A percentile compares a stretch with the other conserved stretches of the same genome.
Conservation (phyloP, 1,140 invertebrate genomes). For the Cherax destructor region DNA sequence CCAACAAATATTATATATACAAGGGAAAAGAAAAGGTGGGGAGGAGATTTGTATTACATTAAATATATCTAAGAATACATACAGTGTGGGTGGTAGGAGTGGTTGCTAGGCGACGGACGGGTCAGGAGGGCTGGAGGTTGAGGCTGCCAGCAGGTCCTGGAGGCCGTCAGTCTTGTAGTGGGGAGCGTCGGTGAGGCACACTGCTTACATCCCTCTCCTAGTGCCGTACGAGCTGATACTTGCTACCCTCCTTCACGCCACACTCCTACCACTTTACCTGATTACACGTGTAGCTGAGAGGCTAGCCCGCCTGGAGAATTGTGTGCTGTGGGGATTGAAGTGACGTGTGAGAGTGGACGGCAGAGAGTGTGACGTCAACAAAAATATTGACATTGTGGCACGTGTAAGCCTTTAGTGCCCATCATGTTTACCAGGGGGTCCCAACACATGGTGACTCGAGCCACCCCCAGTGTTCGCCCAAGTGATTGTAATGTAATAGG, state of each 20-base stretch:
- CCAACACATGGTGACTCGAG: background rate
- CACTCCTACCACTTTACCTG: background rate
- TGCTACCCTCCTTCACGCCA: background rate
- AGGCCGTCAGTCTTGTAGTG: conserved; percentile 23
- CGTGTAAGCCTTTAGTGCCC: background rate
- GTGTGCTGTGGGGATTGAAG: background rate
- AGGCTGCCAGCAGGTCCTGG: conserved; percentile 3
- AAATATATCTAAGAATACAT: no score
- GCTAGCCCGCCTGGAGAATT: background rate
- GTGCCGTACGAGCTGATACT: background rate
- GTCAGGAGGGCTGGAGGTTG: background rate
- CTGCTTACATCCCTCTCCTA: background rate
- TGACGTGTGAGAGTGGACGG: background rate
- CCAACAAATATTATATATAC: background rate
- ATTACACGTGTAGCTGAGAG: background rate
- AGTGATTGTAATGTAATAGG: background rate
- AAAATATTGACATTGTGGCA: conserved; percentile 3
- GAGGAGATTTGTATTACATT: background rate
- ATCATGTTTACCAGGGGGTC: background rate
- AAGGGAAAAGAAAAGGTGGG: background rate
- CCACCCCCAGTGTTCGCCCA: background rate
- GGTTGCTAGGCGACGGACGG: background rate
- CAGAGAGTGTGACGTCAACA: background rate
- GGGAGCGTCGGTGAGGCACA: background rate
- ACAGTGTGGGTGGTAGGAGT: background rate